Base-by-base conservation (phyloP, 2,797 vertebrate genomes). In the Enteromius fasciolatus region DNA sequence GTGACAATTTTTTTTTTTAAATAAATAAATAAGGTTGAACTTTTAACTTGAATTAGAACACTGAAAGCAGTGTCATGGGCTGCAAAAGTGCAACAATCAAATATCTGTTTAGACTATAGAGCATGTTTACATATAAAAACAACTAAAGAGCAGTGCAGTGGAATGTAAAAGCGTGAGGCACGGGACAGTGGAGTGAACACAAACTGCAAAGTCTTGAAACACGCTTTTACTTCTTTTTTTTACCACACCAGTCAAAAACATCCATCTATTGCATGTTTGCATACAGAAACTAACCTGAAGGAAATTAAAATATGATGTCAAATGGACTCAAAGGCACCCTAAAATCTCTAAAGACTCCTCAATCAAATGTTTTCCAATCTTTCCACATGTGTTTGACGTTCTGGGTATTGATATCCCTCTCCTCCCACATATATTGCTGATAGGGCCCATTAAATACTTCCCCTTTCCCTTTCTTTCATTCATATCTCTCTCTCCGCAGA, bases 361-460 rank as follows among this genome's bases (percentile, higher is more conserved):
- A 57, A 44, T 20, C 69, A 72, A 72, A 84, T 20, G 6, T 48
- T 82, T 39, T 77, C 61, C 33, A 52, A 31, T 36, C 33, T 36
- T 20, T 28, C 23, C 76, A 25, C 64, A 18, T 80, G 25, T 76
- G 78, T 52, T 84, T 67, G 54, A 41, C 52, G 4, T 59, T 80
- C 10, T 46, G 12, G 25, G 70, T 23, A 39, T 15, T 70, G 23
- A 73, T 59, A 67, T 57, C 5, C 5, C 23, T 15, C 64, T 68
- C 54, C 52, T 77, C 59, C 76, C 46, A 67, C 36, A 25, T 54
- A 68, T 76, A 82, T 76, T n/a, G 57, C 80, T 57, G 67, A 78
- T 76, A 39, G 31, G 36, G 57, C 20, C 39, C 70, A 52, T 70
- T 59, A 59, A 59, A 50, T 1, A 2, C 36, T 46, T 52, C 20